Base-by-base conservation (phyloP, 1,140 invertebrate genomes). In the Bombus superbus region DNA sequence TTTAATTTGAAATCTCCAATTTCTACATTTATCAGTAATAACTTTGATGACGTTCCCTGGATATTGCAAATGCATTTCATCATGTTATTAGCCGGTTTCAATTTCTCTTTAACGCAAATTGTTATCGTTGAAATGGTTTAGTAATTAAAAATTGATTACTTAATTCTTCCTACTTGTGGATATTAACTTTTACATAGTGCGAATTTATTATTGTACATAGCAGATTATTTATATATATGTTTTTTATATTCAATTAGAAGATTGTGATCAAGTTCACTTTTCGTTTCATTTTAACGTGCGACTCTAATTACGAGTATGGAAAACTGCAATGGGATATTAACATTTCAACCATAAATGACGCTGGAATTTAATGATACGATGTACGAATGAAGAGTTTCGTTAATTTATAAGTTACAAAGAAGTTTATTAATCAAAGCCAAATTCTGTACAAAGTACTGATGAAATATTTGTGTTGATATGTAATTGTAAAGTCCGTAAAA, bases 1-100 rank as follows among this genome's bases (percentile, higher is more conserved):
- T 74, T 64, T 5, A 74, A 64, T 74, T 82, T 44, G 57, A 64
- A 75, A 83, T 64, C 13, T 35, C 9, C 42, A n/a, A 11, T 25
- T 32, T 28, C 42, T 64, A 13, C 53, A 38, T 53, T 44, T 38
- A 53, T 66, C 71, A 44, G 15, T 64, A 38, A 66, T 66, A 35
- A 13, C 42, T 64, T 83, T 44, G 42, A 28, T 28, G 10, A 44
- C 4, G 28, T 64, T 66, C 38, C 32, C 22, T 22, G 4, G 32
- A 64, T 64, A 69, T 57, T 28, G 42, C 57, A n/a, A 74, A 82
- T 38, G 28, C 18, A 59, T 74, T 75, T 74, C 71, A 11, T 10
- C 8, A 53, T 15, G 22, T 64, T 35, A 82, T 74, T 73, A 64
- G 42, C 42, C 40, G 53, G 68, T 64, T 75, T 35, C 22, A 35